Base-by-base conservation (phyloP, 2,888 invertebrate genomes). In the Catocala fraxini region DNA sequence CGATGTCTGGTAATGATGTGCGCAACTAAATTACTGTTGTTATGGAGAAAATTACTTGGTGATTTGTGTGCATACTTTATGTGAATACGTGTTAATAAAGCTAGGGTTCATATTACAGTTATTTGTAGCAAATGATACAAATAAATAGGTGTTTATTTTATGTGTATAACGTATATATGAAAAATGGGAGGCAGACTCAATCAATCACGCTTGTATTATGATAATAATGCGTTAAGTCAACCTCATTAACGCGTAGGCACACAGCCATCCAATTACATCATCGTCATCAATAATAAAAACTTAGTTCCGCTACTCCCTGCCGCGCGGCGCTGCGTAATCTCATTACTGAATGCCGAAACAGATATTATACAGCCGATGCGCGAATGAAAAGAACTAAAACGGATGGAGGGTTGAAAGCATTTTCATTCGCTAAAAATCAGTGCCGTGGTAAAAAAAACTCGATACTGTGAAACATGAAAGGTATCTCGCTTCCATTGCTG, bases 351-450 rank as follows among this genome's bases (percentile, higher is more conserved):
- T 66, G 66, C 71, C 66, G 74, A 70, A 68, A 71, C 73, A 75
- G 70, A 73, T 69, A 74, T 73, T 71, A 71, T 60, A 65, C 70
- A 65, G 65, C 63, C 65, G 63, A 65, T 60, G 60, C 68, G 70
- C 65, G 76, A 64, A 72, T 80, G 71, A 81, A 81, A 71, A 69
- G 71, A 72, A 65, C 59, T 68, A 68, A 74, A 78, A 71, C 70
- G 73, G 59, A 69, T 63, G 68, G 68, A 70, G 64, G 62, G 69
- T 70, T 63, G 71, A 81, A 73, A 75, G 72, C 68, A 65, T 78
- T 77, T 74, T 77, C 81, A 80, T 80, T 80, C 76, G 78, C 74
- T 82, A 75, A 83, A 82, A 83, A 81, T 80, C 75, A 76, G 76
- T 67, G 65, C 70, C 46, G 61, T 54, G 68, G 69, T 72, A 47